Base-by-base conservation (phyloP, 2,888 invertebrate species). In the Drosophila borborema region DNA sequence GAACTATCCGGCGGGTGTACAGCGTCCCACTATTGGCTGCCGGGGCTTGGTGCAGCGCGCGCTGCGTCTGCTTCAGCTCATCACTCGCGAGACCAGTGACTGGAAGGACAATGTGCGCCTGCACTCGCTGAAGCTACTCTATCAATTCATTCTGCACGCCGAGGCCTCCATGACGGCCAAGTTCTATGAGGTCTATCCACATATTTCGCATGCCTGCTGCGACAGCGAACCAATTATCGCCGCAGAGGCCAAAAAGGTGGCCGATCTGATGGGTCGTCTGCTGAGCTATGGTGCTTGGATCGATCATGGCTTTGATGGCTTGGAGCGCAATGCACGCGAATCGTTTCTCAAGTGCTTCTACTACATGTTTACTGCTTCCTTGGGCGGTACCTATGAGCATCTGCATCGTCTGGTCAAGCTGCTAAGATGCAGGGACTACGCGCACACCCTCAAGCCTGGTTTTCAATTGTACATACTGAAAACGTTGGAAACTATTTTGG, bases 11-110 rank as follows among this genome's bases (percentile, higher is more conserved):
- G 91, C 94, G 53, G 93, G 94, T 80, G 93, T 96, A 14, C 94
- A 94, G 68, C 94, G 98, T n/a, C 98, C 98, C 0, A 97, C 97
- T 87, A 94, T 98, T 23, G 98, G 98, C 1, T 99, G 99, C 90
- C 95, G 98, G 10, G 94, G 94, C 3, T 93, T 99, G 56, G 96
- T 97, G 0, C 96, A 96, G 88, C 94, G 95, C 67, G 96, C 97
- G 89, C 67, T 93, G 20, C 88, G 91, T 8, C 68, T 93, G 3
- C 65, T 93, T 3, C 80, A 84, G n/a, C 65, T 92, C 7, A 91
- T 93, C 40, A 87, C 92, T 36, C 80, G 90, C 0, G 93, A 93
- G 64, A 80, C 91, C 0, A 63, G 76, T 3, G 93, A 93, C 70
- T 93, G 93, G 93, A 93, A 93, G 72, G 92, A 92, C n/a, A 92